Percentiles rank a stretch among this genome's conserved stretches.
Conservation (phyloP, 2,113 vertebrate species). For the Varanus salvator region DNA sequence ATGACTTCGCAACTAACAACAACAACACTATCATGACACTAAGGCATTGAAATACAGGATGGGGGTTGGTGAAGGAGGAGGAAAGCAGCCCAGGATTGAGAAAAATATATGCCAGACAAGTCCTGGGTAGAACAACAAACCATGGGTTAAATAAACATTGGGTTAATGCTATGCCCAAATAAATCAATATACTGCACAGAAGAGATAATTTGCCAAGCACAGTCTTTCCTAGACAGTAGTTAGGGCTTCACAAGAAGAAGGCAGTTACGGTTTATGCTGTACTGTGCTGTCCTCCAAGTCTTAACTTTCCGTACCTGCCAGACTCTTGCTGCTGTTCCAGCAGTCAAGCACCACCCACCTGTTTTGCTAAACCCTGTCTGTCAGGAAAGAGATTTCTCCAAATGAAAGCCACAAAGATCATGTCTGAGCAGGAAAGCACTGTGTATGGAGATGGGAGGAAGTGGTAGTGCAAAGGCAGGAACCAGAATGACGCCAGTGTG, state of each 20-base stretch:
- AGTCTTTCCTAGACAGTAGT: neutral
- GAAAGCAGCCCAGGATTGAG: too few relatives aligned
- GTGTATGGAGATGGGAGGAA: slow-evolving; percentile 37
- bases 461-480: slow-evolving; percentile 27
- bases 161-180: neutral
- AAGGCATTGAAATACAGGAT: too few relatives aligned
- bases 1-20: too few relatives aligned
- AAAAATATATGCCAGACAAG: too few relatives aligned
- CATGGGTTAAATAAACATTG: too few relatives aligned
- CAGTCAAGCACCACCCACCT: too few relatives aligned
- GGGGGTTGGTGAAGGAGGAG: too few relatives aligned
- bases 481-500: neutral
- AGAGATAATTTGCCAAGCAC: neutral
- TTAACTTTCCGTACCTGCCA: too few relatives aligned
- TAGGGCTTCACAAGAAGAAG: neutral
- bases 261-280: too few relatives aligned
- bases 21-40: too few relatives aligned
- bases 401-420: neutral
- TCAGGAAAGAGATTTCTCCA: neutral
- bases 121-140: too few relatives aligned
- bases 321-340: too few relatives aligned
- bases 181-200: neutral
- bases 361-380: neutral
- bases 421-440: neutral
- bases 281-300: neutral